These are phyloP conservation scores for Cottoperca gobio DNA, from an alignment of 2,797 vertebrate species.

Conservation along the genomic window DNA sequence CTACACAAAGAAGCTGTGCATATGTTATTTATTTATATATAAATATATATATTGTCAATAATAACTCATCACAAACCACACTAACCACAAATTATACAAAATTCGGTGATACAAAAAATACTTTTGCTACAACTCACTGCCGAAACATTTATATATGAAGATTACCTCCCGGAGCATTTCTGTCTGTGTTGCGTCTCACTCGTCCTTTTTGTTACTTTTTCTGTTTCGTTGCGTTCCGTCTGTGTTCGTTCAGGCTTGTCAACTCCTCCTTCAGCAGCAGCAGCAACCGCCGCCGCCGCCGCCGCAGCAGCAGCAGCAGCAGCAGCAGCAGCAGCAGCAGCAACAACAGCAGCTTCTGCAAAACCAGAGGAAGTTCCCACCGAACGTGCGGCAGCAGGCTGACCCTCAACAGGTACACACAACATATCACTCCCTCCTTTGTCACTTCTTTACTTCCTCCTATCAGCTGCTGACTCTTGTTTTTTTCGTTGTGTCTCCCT, in stretches of 20 bases:
- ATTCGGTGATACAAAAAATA: neutral
- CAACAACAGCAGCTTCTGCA: constrained; percentile 93
- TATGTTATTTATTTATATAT: too few relatives aligned
- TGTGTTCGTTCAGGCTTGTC: constrained; percentile 89
- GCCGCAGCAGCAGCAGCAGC: constrained; percentile 87
- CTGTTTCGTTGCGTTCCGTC: constrained; percentile 4
- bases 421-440: neutral
- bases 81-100: neutral
- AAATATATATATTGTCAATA: too few relatives aligned
- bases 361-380: constrained; percentile 97
- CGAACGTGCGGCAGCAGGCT: constrained; percentile 93
- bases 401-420: constrained; percentile 92
- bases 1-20: too few relatives aligned
- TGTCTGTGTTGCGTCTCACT: constrained; percentile 9
- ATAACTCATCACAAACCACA: too few relatives aligned
- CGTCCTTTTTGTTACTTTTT: constrained; percentile 5
- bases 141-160: constrained; percentile 3
- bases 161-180: neutral
- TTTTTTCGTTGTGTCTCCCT: neutral
- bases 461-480: neutral
- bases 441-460: neutral
- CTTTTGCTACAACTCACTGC: constrained; percentile 1
- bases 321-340: constrained; percentile 83
- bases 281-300: constrained; percentile 86
- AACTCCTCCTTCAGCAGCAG: constrained; percentile 93